Conservation (phyloP, 2,113 vertebrate genomes). For the Nycticorax nycticorax region DNA sequence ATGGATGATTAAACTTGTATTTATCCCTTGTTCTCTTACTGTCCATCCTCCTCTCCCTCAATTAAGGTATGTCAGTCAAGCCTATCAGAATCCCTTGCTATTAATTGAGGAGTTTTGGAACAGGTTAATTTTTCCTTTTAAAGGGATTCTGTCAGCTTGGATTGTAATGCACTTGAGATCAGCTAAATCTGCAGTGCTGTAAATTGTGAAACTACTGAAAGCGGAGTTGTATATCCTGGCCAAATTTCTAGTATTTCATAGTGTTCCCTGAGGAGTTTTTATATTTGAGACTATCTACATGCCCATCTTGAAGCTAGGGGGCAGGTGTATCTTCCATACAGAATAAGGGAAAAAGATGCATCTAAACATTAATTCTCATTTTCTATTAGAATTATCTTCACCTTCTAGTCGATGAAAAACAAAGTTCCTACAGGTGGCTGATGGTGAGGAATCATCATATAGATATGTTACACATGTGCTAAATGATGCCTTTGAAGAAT, state of each 20-base stretch:
- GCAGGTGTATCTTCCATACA: neutral
- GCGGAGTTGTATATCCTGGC: neutral
- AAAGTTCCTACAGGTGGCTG: neutral
- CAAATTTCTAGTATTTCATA: neutral
- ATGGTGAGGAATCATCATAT: neutral
- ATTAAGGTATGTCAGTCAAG: neutral
- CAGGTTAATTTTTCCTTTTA: neutral
- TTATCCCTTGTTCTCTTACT: neutral
- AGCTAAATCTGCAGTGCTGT: neutral
- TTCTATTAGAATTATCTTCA: neutral
- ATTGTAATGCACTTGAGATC: neutral
- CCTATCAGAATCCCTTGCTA: neutral
- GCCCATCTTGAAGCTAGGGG: neutral
- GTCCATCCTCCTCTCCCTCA: rapidly evolving
- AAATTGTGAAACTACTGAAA: neutral
- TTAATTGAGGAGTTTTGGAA: neutral
- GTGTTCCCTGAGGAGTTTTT: neutral
- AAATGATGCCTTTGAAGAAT: neutral
- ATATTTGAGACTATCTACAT: neutral
- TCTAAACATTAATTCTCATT: neutral
- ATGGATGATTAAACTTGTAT: neutral
- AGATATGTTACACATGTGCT: neutral
- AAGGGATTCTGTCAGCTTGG: neutral
- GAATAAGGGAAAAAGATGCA: neutral
- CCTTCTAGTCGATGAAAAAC: neutral